A percentile compares a stretch with the other conserved stretches of the same genome.
Conservation (phyloP, 2,888 invertebrate species). For the Tachina grossa region DNA sequence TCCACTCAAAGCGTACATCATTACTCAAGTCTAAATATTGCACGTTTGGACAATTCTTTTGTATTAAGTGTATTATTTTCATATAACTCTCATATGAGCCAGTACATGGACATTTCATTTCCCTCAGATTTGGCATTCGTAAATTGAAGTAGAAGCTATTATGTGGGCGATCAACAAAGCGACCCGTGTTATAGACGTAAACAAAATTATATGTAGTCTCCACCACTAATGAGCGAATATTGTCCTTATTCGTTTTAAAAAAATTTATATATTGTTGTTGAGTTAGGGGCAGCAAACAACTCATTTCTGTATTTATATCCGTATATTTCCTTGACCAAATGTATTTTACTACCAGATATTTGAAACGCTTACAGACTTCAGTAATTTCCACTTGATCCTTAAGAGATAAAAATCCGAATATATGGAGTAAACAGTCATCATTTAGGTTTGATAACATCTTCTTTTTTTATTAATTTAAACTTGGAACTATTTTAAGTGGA, state of each 20-base stretch:
- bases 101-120: conserved; percentile 26
- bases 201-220: conserved; percentile 52
- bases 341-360: conserved; percentile 57
- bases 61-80: conserved; percentile 12
- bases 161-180: conserved; percentile 55
- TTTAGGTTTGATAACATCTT: conserved; percentile 63
- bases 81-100: conserved; percentile 58
- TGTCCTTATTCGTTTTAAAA: conserved; percentile 57
- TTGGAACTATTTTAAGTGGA: background rate
- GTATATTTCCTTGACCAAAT: conserved; percentile 67
- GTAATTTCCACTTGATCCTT: conserved; percentile 66
- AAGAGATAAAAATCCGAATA: conserved; percentile 62
- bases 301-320: conserved; percentile 49
- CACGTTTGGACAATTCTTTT: conserved; percentile 63
- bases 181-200: conserved; percentile 56
- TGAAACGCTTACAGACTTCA: conserved; percentile 62
- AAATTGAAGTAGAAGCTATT: conserved; percentile 63
- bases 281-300: conserved; percentile 44
- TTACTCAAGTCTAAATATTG: conserved; percentile 48
- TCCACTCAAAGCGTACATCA: conserved; percentile 22
- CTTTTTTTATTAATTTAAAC: background rate
- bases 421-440: conserved; percentile 68
- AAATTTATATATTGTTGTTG: conserved; percentile 61
- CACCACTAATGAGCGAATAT: conserved; percentile 59
- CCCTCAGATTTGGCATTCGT: conserved; percentile 55